These are phyloP conservation scores for Leucopsar rothschildi DNA, from an alignment of 2,113 vertebrate species.

Conservation along the genomic window DNA sequence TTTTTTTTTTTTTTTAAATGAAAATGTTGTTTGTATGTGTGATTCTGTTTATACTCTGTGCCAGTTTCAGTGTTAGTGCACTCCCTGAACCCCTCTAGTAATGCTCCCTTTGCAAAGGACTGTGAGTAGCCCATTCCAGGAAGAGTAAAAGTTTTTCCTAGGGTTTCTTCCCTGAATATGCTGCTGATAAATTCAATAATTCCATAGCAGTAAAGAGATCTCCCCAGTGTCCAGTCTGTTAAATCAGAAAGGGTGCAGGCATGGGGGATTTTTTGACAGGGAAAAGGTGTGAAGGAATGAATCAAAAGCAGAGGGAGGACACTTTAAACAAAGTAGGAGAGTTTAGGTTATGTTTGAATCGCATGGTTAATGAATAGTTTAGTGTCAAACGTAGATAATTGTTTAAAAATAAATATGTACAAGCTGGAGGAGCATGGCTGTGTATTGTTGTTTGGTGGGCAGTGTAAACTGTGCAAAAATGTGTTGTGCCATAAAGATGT, in stretches of 20 bases:
- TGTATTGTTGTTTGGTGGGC: accelerated
- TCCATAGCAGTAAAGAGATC: background rate
- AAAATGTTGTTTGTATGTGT: background rate
- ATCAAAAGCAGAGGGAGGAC: background rate
- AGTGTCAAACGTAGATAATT: background rate
- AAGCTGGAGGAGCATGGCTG: background rate
- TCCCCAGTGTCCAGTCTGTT: background rate
- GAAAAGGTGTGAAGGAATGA: background rate
- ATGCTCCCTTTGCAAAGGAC: background rate
- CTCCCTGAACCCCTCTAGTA: background rate
- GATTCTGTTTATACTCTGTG: background rate
- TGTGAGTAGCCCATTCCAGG: background rate
- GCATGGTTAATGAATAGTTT: background rate
- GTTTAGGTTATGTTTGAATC: background rate
- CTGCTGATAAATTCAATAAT: background rate
- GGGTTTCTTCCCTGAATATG: background rate
- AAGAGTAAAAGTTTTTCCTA: background rate
- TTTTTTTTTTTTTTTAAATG: too few species aligned
- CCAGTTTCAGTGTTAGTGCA: background rate
- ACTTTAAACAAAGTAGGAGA: background rate
- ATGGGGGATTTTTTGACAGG: background rate
- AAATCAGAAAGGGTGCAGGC: background rate
- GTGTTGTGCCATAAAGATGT: background rate
- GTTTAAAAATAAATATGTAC: background rate
- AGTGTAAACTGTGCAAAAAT: background rate